Percentiles rank a stretch among this genome's conserved stretches.
Conservation (phyloP, 2,113 vertebrate species). For the Pteropus alecto region DNA sequence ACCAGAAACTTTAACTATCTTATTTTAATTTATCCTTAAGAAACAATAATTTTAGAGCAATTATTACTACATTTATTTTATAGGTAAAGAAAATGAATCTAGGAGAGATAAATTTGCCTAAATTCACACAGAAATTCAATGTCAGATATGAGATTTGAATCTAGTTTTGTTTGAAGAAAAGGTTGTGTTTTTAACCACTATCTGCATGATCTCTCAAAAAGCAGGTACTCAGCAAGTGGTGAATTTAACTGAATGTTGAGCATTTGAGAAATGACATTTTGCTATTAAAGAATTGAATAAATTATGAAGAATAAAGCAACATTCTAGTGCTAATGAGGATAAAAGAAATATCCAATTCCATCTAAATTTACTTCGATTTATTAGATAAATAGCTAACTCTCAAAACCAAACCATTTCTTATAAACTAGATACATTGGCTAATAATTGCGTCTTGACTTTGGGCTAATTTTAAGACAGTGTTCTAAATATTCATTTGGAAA, state of each 20-base stretch:
- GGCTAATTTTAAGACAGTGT: not conserved
- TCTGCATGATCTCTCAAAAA: not conserved
- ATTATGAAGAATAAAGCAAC: not conserved
- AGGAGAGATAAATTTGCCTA: not conserved
- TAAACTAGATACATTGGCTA: not conserved
- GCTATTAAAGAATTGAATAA: not conserved
- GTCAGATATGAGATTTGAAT: not conserved
- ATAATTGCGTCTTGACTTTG: not conserved
- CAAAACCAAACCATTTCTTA: not conserved
- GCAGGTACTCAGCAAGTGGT: not conserved
- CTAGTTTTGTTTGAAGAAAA: not conserved
- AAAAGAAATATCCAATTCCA: not conserved
- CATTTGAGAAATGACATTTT: not conserved
- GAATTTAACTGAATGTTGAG: not conserved
- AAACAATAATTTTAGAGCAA: not conserved
- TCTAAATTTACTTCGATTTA: not conserved
- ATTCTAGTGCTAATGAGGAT: not conserved
- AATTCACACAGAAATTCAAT: not conserved
- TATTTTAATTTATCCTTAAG: not conserved
- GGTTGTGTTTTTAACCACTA: not conserved
- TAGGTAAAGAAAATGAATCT: not conserved
- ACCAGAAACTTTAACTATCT: not conserved
- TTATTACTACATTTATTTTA: not conserved
- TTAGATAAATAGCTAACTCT: not conserved
- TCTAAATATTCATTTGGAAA: slow-evolving; percentile 27